A percentile compares a stretch with the other conserved stretches of the same genome.
phyloP scores from a whole-genome alignment of 2,888 invertebrate species.

The Drosophila pseudotalamancana region DNA sequence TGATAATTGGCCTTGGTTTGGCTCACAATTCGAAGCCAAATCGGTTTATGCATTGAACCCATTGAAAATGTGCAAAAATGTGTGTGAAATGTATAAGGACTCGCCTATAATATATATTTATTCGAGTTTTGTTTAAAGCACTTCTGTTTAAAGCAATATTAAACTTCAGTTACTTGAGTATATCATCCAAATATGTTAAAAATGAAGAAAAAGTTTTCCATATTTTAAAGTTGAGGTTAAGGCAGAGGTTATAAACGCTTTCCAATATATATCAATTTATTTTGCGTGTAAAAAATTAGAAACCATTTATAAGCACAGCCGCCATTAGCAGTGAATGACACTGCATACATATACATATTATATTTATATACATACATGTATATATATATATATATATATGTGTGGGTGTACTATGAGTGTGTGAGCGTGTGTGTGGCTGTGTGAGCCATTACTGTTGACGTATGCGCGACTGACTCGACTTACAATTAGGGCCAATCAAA shows the following conservation, averaged over 20 bases:
- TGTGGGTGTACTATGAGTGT: conserved; percentile 2
- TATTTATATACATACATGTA: background rate
- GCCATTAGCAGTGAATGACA: conserved; percentile 14
- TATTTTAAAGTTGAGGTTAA: too few species aligned
- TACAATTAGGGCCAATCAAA: conserved; percentile 68
- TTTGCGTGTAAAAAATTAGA: background rate
- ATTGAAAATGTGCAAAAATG: too few species aligned
- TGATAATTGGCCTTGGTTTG: background rate
- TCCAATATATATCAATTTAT: background rate
- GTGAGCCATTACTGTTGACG: conserved; percentile 3
- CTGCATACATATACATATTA: background rate
- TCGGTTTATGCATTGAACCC: too few species aligned
- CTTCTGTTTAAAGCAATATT: too few species aligned
- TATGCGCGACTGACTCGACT: conserved; percentile 54
- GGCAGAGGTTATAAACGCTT: too few species aligned
- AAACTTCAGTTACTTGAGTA: too few species aligned
- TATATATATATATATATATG: background rate
- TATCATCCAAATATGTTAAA: too few species aligned
- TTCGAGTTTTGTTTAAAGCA: too few species aligned
- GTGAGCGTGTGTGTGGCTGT: conserved; percentile 7
- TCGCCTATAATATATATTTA: too few species aligned
- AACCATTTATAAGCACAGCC: background rate
- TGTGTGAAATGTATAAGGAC: too few species aligned
- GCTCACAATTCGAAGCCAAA: too few species aligned
- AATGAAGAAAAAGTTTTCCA: too few species aligned